phyloP scores from a whole-genome alignment of 2,113 vertebrate genomes.

The Jacana jacana region DNA sequence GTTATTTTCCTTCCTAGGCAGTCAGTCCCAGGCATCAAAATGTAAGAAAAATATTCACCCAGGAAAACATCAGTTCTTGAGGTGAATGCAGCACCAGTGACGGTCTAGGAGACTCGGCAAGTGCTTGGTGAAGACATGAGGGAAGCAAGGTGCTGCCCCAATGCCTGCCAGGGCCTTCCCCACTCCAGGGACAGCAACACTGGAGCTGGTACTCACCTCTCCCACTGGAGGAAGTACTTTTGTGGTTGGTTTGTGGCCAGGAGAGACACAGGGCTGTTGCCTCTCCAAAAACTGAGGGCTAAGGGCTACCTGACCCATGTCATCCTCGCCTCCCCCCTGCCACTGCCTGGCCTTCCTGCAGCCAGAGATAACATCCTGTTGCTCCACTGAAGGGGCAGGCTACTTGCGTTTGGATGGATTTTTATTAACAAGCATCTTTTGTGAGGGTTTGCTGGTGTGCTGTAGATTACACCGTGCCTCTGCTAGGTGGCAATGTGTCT shows the following conservation, averaged over 20 bases:
- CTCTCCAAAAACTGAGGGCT: background rate
- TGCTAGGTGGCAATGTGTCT: slow-evolving; percentile 58
- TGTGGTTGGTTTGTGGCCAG: accelerated
- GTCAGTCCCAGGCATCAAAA: background rate
- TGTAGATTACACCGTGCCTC: slow-evolving; percentile 2
- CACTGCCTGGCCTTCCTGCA: background rate
- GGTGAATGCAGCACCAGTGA: accelerated
- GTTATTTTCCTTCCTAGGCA: background rate
- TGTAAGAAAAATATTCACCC: background rate
- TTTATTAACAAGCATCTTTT: background rate
- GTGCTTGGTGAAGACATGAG: accelerated
- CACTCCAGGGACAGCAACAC: too few relatives aligned
- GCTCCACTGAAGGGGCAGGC: background rate
- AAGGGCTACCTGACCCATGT: too few relatives aligned
- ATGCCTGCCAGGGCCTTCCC: background rate
- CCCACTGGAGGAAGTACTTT: accelerated
- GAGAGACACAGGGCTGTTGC: too few relatives aligned
- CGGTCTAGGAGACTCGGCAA: accelerated
- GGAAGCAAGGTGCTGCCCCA: accelerated
- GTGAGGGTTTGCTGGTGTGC: background rate
- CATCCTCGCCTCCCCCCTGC: accelerated
- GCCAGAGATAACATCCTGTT: background rate
- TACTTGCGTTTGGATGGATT: background rate
- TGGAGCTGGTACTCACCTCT: accelerated
- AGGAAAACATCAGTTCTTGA: background rate